Evolutionary conservation across 2,797 vertebrate genomes (phyloP), one percentile per base, ranked within the genome.

Genomic region (Sebastes reedi): DNA sequence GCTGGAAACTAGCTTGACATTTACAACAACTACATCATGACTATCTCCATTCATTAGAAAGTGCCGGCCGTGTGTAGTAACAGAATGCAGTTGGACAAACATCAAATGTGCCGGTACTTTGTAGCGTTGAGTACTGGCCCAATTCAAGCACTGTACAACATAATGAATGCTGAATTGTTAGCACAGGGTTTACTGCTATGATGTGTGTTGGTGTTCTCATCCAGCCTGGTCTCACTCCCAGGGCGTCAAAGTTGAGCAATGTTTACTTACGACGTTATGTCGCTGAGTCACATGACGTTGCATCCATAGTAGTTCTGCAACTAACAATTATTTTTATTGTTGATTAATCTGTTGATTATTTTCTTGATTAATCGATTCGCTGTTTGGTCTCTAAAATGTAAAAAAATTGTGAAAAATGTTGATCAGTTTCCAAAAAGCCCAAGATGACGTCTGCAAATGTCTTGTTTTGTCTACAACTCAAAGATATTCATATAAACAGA

Each of bases 361-460:
- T 36, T 36, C 34, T 36, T 0, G 34, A 36, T 36, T 50, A 50
- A 50, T 50, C 0, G 16, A 50, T 50, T 27, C 4, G 25, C 4
- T 46, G 42, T 50, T 50, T 50, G 46, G 46, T 0, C 16, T 50
- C 46, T 8, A 50, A 50, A 8, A 50, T 50, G 18, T 50, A 0
- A 50, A 50, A 0, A 50, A 20, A 50, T 50, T 1, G 7, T 20
- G 46, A 18, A 46, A 46, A 46, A 46, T 46, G 42, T 8, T 0
- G 3, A 46, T 46, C 7, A 46, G 42, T 46, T 18, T 18, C 42
- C 42, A 0, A 46, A 39, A 18, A 46, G 42, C 42, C 42, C 42
- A 0, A 18, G 0, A 46, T 18, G 42, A 46, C 42, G 7, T 46
- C 42, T 0, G 0, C 42, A 18, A 4, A 46, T 18, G 42, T 46